Base-by-base conservation (phyloP, 2,888 invertebrate genomes). In the Bruchidius siliquastri region DNA sequence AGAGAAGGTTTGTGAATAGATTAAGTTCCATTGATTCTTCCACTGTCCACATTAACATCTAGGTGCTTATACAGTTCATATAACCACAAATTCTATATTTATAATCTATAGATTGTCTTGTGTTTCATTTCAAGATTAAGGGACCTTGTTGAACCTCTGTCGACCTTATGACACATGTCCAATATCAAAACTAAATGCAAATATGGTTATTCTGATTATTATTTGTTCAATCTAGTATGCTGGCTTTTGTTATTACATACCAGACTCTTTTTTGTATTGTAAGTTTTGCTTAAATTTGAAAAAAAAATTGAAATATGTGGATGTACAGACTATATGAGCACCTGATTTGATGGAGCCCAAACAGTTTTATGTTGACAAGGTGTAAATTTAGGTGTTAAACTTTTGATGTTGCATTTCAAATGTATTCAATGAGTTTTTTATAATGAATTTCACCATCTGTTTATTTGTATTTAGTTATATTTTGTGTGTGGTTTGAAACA, bases 1-100 rank as follows among this genome's bases (percentile, higher is more conserved):
- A 78, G 80, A 72, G 79, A 80, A 26, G 26, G 26, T 26, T 26
- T 26, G 26, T 26, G 26, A 49, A 13, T 13, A 49, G 49, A 49
- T 18, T 49, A 49, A 49, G 10, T 18, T 13, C 18, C 49, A 8
- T 49, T 13, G 18, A 13, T 13, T 8, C 49, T 49, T 49, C 49
- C 49, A 30, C 30, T 30, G 8, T 30, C 30, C 8, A 3, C 8
- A 18, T 49, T 49, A 49, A 4, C 13, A 13, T 8, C 18, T 13
- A 49, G 6, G 6, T 18, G 18, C 49, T 49, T 49, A 13, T 49
- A 49, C 6, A 49, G 1, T 18, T 49, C 18, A 49, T 18, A 13
- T 18, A 49, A 49, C 18, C 49, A 49, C 49, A 4, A 49, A 49
- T 49, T 49, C 13, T 18, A 49, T 13, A 49, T 1, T 1, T 8